phyloP scores from a whole-genome alignment of 2,113 vertebrate genomes.

The Micronycteris hirsuta region DNA sequence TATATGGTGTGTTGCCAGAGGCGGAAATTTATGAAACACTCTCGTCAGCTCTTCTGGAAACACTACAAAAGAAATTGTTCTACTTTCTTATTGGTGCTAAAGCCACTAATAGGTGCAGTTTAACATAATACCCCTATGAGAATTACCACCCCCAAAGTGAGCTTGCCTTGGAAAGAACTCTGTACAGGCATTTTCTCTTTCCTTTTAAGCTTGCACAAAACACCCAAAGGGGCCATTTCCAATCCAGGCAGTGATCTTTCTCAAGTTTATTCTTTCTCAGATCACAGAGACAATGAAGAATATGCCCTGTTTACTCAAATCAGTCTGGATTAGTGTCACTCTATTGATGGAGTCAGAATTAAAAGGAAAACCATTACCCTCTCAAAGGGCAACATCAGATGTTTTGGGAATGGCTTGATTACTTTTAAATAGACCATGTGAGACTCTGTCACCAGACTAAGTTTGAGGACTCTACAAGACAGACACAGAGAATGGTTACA shows the following conservation, averaged over 20 bases:
- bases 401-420: slow-evolving; percentile 52
- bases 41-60: slow-evolving; percentile 78
- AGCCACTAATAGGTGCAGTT: slow-evolving; percentile 76
- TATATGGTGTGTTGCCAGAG: slow-evolving; percentile 78
- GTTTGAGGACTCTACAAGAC: neutral
- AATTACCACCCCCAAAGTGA: slow-evolving; percentile 59
- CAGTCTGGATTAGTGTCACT: slow-evolving; percentile 76
- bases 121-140: slow-evolving; percentile 77
- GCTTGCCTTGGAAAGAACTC: slow-evolving; percentile 54
- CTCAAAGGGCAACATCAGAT: slow-evolving; percentile 52
- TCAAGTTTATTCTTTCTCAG: slow-evolving; percentile 68
- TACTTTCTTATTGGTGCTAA: slow-evolving; percentile 73
- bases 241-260: slow-evolving; percentile 62
- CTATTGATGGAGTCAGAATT: slow-evolving; percentile 71
- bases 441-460: slow-evolving; percentile 1
- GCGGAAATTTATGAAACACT: slow-evolving; percentile 79
- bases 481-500: neutral
- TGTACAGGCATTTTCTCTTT: slow-evolving; percentile 52
- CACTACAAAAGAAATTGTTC: slow-evolving; percentile 80
- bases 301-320: slow-evolving; percentile 71
- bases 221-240: slow-evolving; percentile 74
- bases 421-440: slow-evolving; percentile 46
- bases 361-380: slow-evolving; percentile 72
- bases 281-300: slow-evolving; percentile 70
- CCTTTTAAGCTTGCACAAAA: slow-evolving; percentile 78